Conservation (phyloP, 2,797 vertebrate genomes). For the Malacoctenus gilli region DNA sequence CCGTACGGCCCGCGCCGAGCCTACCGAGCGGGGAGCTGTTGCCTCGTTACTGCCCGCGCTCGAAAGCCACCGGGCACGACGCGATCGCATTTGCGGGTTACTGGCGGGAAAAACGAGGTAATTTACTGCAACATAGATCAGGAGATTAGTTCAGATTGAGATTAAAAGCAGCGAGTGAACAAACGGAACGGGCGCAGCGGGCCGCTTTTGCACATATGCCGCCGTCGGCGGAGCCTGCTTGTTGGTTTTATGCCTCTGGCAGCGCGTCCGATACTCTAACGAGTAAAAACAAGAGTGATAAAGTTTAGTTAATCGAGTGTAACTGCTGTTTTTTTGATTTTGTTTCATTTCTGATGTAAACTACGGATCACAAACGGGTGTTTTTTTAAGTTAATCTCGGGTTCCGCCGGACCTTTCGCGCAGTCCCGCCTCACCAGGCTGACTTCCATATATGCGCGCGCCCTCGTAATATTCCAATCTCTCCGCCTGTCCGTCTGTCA, state of each 20-base stretch:
- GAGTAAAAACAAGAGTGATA: not conserved
- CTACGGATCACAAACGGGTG: no score
- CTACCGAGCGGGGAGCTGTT: conserved; percentile 44
- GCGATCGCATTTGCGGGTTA: conserved; percentile 19
- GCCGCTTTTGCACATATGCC: not conserved
- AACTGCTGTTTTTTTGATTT: not conserved
- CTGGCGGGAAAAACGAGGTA: conserved; percentile 15
- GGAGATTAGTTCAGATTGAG: conserved; percentile 21
- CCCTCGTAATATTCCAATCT: not conserved
- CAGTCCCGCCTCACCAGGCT: no score
- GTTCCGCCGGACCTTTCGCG: no score
- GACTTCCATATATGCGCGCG: not conserved
- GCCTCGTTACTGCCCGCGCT: conserved; percentile 29
- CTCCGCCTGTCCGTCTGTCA: conserved; percentile 2
- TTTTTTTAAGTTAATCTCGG: no score
- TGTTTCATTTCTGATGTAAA: no score
- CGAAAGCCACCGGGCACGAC: conserved; percentile 18
- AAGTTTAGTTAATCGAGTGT: not conserved
- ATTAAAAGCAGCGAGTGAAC: conserved; percentile 15
- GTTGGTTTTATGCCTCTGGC: not conserved
- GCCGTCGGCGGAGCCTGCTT: not conserved
- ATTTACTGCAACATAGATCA: conserved; percentile 28
- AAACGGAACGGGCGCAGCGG: not conserved
- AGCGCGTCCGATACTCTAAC: not conserved
- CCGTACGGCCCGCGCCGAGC: conserved; percentile 19